Conservation (phyloP, 2,888 invertebrate species). For the Nezara viridula region DNA sequence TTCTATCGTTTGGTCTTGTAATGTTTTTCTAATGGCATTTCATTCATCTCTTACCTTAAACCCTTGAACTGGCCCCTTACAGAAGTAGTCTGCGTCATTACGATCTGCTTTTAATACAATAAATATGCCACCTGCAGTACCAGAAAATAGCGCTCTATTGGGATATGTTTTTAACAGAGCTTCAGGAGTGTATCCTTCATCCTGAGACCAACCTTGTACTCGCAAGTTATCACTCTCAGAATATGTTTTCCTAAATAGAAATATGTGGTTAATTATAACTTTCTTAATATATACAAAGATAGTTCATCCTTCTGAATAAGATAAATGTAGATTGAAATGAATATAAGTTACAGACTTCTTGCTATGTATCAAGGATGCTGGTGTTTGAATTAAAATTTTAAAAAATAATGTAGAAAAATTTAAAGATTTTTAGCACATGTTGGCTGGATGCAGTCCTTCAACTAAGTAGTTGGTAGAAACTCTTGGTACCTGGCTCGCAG, state of each 20-base stretch:
- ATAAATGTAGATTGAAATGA: not conserved
- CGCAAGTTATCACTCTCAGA: not conserved
- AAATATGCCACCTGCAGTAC: conserved; percentile 77
- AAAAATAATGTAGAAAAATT: too few relatives aligned
- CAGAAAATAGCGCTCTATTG: conserved; percentile 76
- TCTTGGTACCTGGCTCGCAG: too few relatives aligned
- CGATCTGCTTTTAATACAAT: conserved; percentile 75
- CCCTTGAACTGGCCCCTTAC: conserved; percentile 81
- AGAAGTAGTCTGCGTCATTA: conserved; percentile 78
- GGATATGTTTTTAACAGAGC: conserved; percentile 77
- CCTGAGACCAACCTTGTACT: conserved; percentile 74
- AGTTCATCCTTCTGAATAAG: not conserved
- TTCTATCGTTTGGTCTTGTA: too few relatives aligned
- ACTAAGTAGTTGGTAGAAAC: too few relatives aligned
- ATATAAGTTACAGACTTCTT: not conserved
- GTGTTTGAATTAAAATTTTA: too few relatives aligned
- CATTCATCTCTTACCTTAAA: conserved; percentile 73
- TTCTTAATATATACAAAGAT: not conserved
- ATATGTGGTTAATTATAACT: not conserved
- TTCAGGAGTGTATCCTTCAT: conserved; percentile 74
- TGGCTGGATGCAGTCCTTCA: too few relatives aligned
- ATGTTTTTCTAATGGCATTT: too few relatives aligned
- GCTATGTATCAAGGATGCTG: too few relatives aligned
- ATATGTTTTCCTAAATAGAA: conserved; percentile 30
- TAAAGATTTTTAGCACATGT: too few relatives aligned